phyloP scores from a whole-genome alignment of 2,113 vertebrate species.

The Sturnira hondurensis region DNA sequence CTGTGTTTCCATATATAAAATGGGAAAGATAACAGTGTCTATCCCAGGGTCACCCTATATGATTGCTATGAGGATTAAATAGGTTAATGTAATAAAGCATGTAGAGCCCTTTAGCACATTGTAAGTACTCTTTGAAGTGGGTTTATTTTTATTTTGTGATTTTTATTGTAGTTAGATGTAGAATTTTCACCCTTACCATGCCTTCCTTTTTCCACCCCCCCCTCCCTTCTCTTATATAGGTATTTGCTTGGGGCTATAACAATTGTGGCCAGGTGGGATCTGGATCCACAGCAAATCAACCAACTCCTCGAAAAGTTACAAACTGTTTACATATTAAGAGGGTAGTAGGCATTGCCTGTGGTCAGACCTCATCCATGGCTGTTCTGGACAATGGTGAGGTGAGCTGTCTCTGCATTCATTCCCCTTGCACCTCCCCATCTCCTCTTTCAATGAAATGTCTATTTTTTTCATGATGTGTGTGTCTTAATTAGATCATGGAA shows the following conservation, averaged over 20 bases:
- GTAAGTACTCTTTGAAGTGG: background rate
- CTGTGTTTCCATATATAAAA: background rate
- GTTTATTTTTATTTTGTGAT: background rate
- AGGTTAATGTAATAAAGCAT: background rate
- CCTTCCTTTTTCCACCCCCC: background rate
- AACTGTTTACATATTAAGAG: slow-evolving; percentile 91
- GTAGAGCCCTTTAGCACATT: background rate
- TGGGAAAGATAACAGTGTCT: no score
- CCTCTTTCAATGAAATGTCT: background rate
- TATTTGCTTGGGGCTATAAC: slow-evolving; percentile 98
- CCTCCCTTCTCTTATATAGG: slow-evolving; percentile 77
- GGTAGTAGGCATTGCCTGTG: slow-evolving; percentile 89
- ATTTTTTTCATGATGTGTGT: background rate
- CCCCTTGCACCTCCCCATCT: rapidly evolving
- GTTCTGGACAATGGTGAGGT: slow-evolving; percentile 96
- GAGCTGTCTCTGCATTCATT: slow-evolving; percentile 33
- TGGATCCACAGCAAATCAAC: slow-evolving; percentile 95
- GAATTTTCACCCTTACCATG: background rate
- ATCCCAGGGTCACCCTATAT: background rate
- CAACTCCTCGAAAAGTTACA: slow-evolving; percentile 91
- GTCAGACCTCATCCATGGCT: slow-evolving; percentile 95
- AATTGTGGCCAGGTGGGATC: slow-evolving; percentile 98
- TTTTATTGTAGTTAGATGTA: background rate
- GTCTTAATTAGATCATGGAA: background rate
- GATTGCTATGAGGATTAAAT: background rate